These are phyloP conservation scores for Drosophila cardini DNA, from an alignment of 1,140 invertebrate species.

Conservation along the genomic window DNA sequence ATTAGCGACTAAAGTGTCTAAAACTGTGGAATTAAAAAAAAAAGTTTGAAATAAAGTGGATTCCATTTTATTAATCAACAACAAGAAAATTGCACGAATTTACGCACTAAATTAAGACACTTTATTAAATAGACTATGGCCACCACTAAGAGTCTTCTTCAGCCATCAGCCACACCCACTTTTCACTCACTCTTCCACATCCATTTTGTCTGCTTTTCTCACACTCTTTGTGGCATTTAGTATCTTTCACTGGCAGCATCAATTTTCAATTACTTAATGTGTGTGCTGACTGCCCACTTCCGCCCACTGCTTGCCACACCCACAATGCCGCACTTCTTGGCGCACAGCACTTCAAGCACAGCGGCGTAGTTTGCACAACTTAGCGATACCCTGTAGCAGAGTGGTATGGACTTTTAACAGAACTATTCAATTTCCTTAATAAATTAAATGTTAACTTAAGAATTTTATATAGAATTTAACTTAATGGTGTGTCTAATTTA, in stretches of 20 bases:
- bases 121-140: slow-evolving; percentile 19
- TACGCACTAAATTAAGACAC: slow-evolving; percentile 32
- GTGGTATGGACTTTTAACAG: not conserved
- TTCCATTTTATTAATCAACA: slow-evolving; percentile 18
- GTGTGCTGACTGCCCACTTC: slow-evolving; percentile 30
- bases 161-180: not conserved
- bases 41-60: not conserved
- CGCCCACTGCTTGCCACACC: not conserved
- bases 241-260: slow-evolving; percentile 25
- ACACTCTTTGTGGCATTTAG: slow-evolving; percentile 3
- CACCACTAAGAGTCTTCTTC: not conserved
- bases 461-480: too few relatives aligned
- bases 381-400: not conserved
- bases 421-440: too few relatives aligned
- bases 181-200: not conserved
- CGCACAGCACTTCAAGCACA: not conserved
- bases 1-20: not conserved
- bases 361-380: not conserved
- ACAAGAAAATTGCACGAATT: slow-evolving; percentile 5
- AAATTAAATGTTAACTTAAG: too few relatives aligned
- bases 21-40: not conserved
- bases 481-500: too few relatives aligned
- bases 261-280: slow-evolving; percentile 67
- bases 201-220: not conserved
- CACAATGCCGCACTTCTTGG: not conserved